Conservation (phyloP, 2,888 invertebrate species). For the Dinocampus coccinellae region DNA sequence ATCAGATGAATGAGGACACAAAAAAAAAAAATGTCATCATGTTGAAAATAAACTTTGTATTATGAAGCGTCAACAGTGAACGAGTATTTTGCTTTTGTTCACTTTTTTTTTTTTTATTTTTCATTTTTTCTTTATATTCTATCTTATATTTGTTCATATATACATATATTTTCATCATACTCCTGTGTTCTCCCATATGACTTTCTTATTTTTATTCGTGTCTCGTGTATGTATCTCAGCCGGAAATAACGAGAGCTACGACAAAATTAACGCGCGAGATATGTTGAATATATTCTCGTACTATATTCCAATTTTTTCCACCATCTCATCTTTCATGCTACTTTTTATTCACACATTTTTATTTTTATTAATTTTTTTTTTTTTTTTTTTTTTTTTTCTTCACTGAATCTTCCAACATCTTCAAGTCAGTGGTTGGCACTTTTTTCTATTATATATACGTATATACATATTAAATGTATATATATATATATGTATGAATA, state of each 20-base stretch:
- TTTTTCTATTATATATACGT: background rate
- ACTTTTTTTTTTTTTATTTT: slow-evolving; percentile 29
- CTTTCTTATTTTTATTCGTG: background rate
- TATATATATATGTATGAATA: background rate
- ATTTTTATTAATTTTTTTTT: background rate
- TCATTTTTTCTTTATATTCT: slow-evolving; percentile 11
- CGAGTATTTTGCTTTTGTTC: slow-evolving; percentile 6
- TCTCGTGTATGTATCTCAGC: slow-evolving; percentile 33
- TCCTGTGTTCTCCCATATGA: background rate
- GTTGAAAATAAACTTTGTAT: slow-evolving; percentile 21
- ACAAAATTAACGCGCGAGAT: slow-evolving; percentile 35
- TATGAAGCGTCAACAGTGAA: slow-evolving; percentile 23
- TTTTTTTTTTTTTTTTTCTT: slow-evolving; percentile 15
- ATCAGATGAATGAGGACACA: slow-evolving; percentile 4
- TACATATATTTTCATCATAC: slow-evolving; percentile 15
- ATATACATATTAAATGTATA: too few species aligned
- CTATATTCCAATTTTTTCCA: slow-evolving; percentile 15
- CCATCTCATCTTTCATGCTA: slow-evolving; percentile 5
- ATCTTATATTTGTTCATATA: background rate
- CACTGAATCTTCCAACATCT: background rate
- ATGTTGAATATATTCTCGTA: slow-evolving; percentile 12
- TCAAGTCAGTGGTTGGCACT: background rate
- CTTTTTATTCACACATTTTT: background rate
- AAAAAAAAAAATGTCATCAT: slow-evolving; percentile 21
- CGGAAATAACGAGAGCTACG: slow-evolving; percentile 44